Base-by-base conservation (phyloP, 2,113 vertebrate species). In the Alethe diademata region DNA sequence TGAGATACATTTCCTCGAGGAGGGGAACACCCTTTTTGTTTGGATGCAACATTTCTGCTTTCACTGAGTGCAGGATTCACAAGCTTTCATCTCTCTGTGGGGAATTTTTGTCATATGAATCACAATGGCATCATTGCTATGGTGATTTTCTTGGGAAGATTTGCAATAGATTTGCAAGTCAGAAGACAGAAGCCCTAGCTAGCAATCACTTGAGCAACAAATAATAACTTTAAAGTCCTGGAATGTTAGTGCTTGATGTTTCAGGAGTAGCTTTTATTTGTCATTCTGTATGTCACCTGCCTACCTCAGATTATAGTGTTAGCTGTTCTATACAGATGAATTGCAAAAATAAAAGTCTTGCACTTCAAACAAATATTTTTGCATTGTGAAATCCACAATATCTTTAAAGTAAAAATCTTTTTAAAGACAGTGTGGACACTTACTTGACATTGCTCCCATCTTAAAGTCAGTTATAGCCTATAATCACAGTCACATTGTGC, bases 51-150 rank as follows among this genome's bases (percentile, higher is more conserved):
- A 16, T 60, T 90, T 85, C 74, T 90, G 19, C 36, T 85, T 79
- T 82, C 62, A 72, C 12, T 19, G 54, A 69, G n/a, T 5, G 11
- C 15, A 50, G 19, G 70, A 79, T 93, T 72, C 85, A 69, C 36
- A 92, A 19, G 19, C 36, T 90, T 87, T 95, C 74, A 76, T 76
- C 40, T 82, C 9, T 92, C 78, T 88, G 40, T 40, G 22, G 62
- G 62, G 86, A 94, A 76, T 92, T 94, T 88, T 90, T 87, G 85
- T 75, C 81, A 64, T 85, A 85, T 82, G 78, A 88, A 93, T 94
- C 88, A 87, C 56, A 95, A 84, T 71, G 51, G 61, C 28, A 65
- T 82, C 66, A 57, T 12, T 78, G 90, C 91, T 87, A 81, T 0
- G 4, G 56, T 91, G 93, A 92, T 94, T 96, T 96, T 91, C 60